Conservation (phyloP, 2,888 invertebrate genomes). For the Pachycephus smyrnensis region DNA sequence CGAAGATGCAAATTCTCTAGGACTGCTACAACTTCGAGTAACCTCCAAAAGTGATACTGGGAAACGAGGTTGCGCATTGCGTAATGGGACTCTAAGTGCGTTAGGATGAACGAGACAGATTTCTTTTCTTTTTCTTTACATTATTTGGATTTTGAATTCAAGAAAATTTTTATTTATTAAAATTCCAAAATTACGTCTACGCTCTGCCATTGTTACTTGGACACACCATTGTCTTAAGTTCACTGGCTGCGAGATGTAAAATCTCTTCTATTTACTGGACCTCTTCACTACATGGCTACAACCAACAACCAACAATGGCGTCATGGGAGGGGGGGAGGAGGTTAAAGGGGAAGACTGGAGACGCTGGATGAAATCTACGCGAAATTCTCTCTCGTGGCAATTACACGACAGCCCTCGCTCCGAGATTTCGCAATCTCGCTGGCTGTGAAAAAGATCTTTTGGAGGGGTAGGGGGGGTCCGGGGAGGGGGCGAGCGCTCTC, state of each 20-base stretch:
- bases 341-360: background rate
- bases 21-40: background rate
- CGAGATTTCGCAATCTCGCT: background rate
- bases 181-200: too few species aligned
- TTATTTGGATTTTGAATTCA: too few species aligned
- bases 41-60: background rate
- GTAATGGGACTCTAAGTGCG: background rate
- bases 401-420: background rate
- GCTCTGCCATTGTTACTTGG: too few species aligned
- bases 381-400: background rate
- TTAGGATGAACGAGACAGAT: too few species aligned
- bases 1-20: background rate
- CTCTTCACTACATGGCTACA: background rate
- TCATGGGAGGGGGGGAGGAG: background rate
- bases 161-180: too few species aligned
- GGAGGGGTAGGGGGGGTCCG: background rate
- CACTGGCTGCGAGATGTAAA: background rate
- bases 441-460: background rate
- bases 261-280: background rate
- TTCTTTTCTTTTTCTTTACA: too few species aligned
- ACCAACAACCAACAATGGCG: background rate
- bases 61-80: background rate
- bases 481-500: background rate
- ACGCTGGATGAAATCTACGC: background rate
- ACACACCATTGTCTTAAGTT: too few species aligned